Evolutionary conservation across 1,140 invertebrate species (phyloP).

Genomic region (Zelostemma sp.): DNA sequence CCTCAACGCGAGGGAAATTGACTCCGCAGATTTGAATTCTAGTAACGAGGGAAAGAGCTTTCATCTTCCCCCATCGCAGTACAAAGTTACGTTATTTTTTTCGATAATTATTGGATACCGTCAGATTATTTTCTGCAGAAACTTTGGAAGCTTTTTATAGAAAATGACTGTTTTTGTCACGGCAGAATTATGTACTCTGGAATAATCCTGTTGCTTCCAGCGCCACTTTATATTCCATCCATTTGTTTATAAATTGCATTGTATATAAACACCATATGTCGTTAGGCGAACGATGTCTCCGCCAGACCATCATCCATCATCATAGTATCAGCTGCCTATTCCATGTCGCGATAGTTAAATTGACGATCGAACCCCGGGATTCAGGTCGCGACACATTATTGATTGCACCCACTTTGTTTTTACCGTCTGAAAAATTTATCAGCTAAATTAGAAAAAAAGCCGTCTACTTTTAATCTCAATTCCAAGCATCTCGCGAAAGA

Average conservation of each 20-base stretch:
- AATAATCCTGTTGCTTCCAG: too few species aligned
- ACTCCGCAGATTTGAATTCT: constrained; percentile 38
- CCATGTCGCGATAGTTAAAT: constrained; percentile 19
- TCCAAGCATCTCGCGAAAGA: not conserved
- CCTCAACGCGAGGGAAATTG: constrained; percentile 34
- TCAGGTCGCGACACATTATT: constrained; percentile 21
- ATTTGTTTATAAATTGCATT: constrained; percentile 35
- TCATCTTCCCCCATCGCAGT: constrained; percentile 22
- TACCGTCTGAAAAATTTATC: constrained; percentile 12
- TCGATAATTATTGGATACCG: too few species aligned
- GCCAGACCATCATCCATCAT: constrained; percentile 47
- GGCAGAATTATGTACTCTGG: too few species aligned
- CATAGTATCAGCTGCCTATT: constrained; percentile 41
- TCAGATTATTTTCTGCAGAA: too few species aligned
- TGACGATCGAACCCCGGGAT: constrained; percentile 24
- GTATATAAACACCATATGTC: constrained; percentile 28
- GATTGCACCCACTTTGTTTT: constrained; percentile 14
- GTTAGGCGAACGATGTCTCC: constrained; percentile 40
- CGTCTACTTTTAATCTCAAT: too few species aligned
- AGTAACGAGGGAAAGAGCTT: constrained; percentile 35
- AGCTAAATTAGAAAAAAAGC: too few species aligned
- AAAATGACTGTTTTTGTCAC: too few species aligned
- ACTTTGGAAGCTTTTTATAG: too few species aligned
- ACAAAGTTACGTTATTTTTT: too few species aligned
- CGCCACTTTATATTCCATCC: constrained; percentile 7